These are phyloP conservation scores for Peromyscus eremicus DNA, from an alignment of 2,797 vertebrate species.

Conservation along the genomic window DNA sequence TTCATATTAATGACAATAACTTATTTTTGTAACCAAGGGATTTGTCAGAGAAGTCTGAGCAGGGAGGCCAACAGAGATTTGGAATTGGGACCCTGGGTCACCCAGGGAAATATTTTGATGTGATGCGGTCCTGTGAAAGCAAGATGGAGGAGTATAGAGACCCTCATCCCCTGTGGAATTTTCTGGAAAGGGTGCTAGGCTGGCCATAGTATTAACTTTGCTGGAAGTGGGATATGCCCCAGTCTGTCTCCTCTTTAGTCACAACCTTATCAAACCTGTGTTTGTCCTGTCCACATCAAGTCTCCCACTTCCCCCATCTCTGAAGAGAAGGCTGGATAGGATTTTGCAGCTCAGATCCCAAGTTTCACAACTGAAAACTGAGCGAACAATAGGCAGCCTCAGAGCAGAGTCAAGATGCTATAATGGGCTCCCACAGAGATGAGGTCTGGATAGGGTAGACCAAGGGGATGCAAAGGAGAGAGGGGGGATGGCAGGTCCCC, in stretches of 20 bases:
- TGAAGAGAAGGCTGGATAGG: background rate
- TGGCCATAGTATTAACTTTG: background rate
- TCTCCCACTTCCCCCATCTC: background rate
- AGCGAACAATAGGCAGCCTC: background rate
- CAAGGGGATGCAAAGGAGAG: background rate
- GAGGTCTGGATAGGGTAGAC: background rate
- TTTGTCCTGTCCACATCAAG: background rate
- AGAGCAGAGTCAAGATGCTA: background rate
- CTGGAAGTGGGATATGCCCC: background rate
- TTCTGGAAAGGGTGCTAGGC: background rate
- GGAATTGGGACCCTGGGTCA: background rate
- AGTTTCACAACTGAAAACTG: background rate
- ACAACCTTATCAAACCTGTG: background rate
- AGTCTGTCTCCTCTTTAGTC: background rate
- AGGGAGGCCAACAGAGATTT: background rate
- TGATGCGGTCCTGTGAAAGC: background rate
- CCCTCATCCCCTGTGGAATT: background rate
- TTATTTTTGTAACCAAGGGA: background rate
- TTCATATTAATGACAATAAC: background rate
- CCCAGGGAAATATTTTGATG: background rate
- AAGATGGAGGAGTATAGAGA: rapidly evolving
- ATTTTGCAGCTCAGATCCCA: background rate
- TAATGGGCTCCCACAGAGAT: background rate
- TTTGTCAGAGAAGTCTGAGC: background rate
- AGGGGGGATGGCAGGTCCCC: background rate